These are phyloP conservation scores for Auanema sp. DNA, from an alignment of 2,888 invertebrate genomes.

Conservation along the genomic window DNA sequence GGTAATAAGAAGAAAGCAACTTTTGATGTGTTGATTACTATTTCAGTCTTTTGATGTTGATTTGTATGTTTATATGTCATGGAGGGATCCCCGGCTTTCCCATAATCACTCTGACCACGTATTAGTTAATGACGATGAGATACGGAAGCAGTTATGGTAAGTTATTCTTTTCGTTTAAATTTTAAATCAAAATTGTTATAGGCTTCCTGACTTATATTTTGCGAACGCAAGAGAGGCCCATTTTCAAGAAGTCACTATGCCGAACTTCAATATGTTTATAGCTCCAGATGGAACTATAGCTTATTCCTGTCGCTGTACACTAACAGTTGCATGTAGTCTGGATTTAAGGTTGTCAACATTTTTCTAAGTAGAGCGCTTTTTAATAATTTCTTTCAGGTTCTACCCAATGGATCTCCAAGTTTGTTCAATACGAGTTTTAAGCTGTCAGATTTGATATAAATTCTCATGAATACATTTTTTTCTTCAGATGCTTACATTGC, in stretches of 20 bases:
- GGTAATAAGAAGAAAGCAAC: constrained; percentile 22
- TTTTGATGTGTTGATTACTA: background rate
- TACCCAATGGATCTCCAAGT: constrained; percentile 62
- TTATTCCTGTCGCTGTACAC: constrained; percentile 48
- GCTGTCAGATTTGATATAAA: constrained; percentile 39
- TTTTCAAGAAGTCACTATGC: constrained; percentile 53
- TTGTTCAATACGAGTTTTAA: constrained; percentile 54
- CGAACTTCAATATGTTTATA: constrained; percentile 61
- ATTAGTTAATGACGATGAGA: constrained; percentile 50
- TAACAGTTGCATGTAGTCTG: constrained; percentile 52
- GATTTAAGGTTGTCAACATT: constrained; percentile 24
- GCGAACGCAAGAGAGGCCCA: constrained; percentile 50
- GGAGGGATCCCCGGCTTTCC: constrained; percentile 42
- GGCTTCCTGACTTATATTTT: constrained; percentile 61
- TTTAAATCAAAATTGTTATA: constrained; percentile 7
- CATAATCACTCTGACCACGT: constrained; percentile 53
- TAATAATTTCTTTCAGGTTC: constrained; percentile 24
- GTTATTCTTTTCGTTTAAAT: constrained; percentile 3
- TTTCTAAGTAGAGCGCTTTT: constrained; percentile 13
- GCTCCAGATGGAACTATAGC: constrained; percentile 54
- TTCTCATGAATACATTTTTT: background rate
- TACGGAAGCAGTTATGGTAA: constrained; percentile 54
- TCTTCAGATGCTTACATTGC: constrained; percentile 59
- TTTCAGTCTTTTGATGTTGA: constrained; percentile 61
- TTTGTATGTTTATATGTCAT: constrained; percentile 54